Evolutionary conservation across 2,797 vertebrate species (phyloP), one percentile per base, ranked within the genome.

Genomic region (Botia kubotai): DNA sequence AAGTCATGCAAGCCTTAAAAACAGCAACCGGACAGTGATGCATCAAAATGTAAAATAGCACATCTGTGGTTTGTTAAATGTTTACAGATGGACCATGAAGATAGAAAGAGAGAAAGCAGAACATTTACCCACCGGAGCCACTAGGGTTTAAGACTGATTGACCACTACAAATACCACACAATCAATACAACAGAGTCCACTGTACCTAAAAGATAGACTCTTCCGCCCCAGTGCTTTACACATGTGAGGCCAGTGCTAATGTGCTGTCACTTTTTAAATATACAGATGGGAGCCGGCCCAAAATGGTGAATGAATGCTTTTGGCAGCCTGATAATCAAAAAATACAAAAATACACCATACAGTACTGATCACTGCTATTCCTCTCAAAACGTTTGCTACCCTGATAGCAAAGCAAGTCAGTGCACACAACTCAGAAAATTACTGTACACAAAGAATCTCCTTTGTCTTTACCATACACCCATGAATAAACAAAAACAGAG

Each of bases 121-220:
- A n/a, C 5, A 68, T 77, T 77, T 68, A 78, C 60, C 17, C 66
- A 70, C 57, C 62, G 7, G 17, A 72, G 43, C 14, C 46, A 62
- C 67, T 62, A 33, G 17, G 1, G 8, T 53, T 71, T 63, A 72
- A 39, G 58, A 79, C 57, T 7, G 43, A 79, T 39, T 72, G 58
- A 79, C 68, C 26, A 72, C 57, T 53, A 39, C n/a, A 66, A 33
- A 65, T n/a, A 43, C 33, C 29, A 53, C 67, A 26, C 57, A 23
- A 72, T 79, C 77, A 65, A 79, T 72, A 79, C 29, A 43, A 72
- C 5, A 16, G 13, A 4, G 14, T 53, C 55, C 19, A n/a, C 26
- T 53, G 58, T 63, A 14, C 86, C 86, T 17, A 63, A 71, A 79
- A 63, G 46, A 14, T 0, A 17, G 57, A 71, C n/a, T 63, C 26